Percentiles rank a stretch among this genome's conserved stretches.
Conservation (phyloP, 2,888 invertebrate species). For the Ochropleura plecta region DNA sequence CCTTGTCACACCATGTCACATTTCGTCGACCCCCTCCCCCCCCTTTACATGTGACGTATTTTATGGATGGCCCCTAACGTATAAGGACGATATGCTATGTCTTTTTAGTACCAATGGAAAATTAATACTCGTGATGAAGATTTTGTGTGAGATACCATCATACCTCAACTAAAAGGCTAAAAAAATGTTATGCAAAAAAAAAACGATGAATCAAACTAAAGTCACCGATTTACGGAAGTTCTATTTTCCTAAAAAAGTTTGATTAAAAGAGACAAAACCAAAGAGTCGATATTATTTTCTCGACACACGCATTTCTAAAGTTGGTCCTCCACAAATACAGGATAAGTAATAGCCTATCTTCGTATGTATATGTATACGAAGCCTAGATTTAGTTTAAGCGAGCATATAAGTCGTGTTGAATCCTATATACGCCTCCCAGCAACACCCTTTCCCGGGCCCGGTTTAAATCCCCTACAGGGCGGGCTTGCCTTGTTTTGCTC, state of each 20-base stretch:
- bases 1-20: too few relatives aligned
- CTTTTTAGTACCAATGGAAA: too few relatives aligned
- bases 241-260: not conserved
- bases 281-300: not conserved
- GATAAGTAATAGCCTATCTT: not conserved
- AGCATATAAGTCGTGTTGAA: slow-evolving; percentile 18
- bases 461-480: slow-evolving; percentile 28
- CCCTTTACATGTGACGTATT: too few relatives aligned
- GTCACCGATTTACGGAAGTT: too few relatives aligned
- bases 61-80: too few relatives aligned
- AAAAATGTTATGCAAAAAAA: too few relatives aligned
- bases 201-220: too few relatives aligned
- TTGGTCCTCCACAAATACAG: not conserved
- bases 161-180: too few relatives aligned
- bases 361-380: not conserved
- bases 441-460: slow-evolving; percentile 7
- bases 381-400: slow-evolving; percentile 16
- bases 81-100: too few relatives aligned
- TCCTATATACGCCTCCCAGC: slow-evolving; percentile 6
- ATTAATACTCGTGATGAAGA: too few relatives aligned
- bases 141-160: too few relatives aligned
- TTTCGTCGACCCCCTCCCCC: too few relatives aligned
- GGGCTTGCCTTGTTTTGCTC: slow-evolving; percentile 31
- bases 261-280: not conserved
- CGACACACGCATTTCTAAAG: not conserved